Conservation (phyloP, 2,888 invertebrate species). For the Silvanus unidentatus region DNA sequence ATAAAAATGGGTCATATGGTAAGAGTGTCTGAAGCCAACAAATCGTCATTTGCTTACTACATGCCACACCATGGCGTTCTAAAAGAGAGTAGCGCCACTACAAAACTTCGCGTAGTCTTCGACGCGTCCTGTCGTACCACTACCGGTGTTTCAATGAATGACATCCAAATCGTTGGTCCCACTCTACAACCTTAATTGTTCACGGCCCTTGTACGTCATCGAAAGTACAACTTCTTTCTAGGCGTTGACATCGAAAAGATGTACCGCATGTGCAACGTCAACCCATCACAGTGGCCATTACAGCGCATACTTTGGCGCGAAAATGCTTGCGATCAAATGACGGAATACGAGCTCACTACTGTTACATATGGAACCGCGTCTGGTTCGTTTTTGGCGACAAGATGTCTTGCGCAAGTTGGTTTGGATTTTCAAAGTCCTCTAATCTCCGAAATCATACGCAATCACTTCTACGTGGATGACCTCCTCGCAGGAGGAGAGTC, state of each 20-base stretch:
- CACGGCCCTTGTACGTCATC: constrained; percentile 25
- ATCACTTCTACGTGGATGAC: constrained; percentile 13
- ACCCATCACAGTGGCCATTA: constrained; percentile 11
- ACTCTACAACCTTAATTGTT: constrained; percentile 31
- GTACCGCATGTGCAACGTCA: constrained; percentile 19
- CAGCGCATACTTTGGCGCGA: constrained; percentile 18
- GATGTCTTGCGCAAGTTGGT: constrained; percentile 9
- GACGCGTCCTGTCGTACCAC: constrained; percentile 27
- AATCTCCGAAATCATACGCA: constrained; percentile 4
- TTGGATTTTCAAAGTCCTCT: constrained; percentile 1
- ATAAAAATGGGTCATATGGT: background rate
- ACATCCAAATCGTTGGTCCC: constrained; percentile 30
- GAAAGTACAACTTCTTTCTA: constrained; percentile 19
- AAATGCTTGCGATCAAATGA: constrained; percentile 10
- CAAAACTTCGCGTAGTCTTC: constrained; percentile 33
- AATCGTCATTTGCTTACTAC: too few species aligned
- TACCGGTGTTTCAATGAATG: constrained; percentile 32
- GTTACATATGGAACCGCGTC: constrained; percentile 14
- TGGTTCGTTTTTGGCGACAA: constrained; percentile 9
- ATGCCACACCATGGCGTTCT: constrained; percentile 38
- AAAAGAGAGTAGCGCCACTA: constrained; percentile 27
- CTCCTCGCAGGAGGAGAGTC: constrained; percentile 3
- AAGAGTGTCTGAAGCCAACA: background rate
- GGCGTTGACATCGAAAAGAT: constrained; percentile 25
- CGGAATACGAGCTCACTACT: constrained; percentile 15